Percentiles rank a stretch among this genome's conserved stretches.
Evolutionary conservation across 2,888 invertebrate species (phyloP).

Genomic region (Leptopilina syphax): DNA sequence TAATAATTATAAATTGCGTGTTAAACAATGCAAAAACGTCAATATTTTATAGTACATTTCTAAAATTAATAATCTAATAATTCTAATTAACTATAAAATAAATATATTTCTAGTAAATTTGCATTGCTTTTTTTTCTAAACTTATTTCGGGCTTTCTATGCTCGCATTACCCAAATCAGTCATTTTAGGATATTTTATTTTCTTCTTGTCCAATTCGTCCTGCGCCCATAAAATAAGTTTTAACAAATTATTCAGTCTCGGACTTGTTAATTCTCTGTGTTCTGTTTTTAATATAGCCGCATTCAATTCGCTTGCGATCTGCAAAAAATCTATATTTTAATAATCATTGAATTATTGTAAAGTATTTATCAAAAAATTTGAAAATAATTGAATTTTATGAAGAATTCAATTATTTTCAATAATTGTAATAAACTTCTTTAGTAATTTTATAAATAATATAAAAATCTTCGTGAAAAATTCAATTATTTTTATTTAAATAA

Average conservation of each 20-base stretch:
- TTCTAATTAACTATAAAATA: slow-evolving; percentile 28
- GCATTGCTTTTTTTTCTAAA: neutral
- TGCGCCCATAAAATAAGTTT: slow-evolving; percentile 98
- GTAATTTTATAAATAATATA: too few species aligned
- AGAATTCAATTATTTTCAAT: too few species aligned
- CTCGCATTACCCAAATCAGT: slow-evolving; percentile 91
- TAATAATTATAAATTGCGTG: neutral
- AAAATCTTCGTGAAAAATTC: too few species aligned
- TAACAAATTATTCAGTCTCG: slow-evolving; percentile 92
- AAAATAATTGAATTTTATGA: too few species aligned
- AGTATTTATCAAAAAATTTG: too few species aligned
- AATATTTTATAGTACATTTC: slow-evolving; percentile 17
- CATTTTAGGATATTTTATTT: slow-evolving; percentile 97
- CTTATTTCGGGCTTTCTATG: slow-evolving; percentile 85
- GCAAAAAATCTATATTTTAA: slow-evolving; percentile 52
- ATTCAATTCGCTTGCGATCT: slow-evolving; percentile 98
- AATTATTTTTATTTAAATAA: too few species aligned
- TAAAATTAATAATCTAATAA: neutral
- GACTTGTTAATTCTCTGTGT: slow-evolving; percentile 92
- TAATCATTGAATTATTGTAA: neutral
- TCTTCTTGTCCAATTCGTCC: slow-evolving; percentile 95
- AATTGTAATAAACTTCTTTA: too few species aligned
- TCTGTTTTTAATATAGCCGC: slow-evolving; percentile 98
- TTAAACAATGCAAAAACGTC: slow-evolving; percentile 34
- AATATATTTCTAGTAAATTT: slow-evolving; percentile 30